phyloP scores from a whole-genome alignment of 2,797 vertebrate species.

The Emydoidea blandingii region DNA sequence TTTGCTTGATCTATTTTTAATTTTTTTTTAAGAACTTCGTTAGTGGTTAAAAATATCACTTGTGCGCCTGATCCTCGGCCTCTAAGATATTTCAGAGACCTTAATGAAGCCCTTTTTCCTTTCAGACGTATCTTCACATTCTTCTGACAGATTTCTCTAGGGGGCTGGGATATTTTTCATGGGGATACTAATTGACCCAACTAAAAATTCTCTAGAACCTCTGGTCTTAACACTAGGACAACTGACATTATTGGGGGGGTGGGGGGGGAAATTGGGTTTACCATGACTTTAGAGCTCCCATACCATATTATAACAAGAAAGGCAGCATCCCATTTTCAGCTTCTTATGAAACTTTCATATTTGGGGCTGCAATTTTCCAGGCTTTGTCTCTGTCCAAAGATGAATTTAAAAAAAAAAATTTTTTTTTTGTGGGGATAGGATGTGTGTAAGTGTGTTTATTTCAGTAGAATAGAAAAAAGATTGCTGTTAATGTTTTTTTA shows the following conservation, averaged over 20 bases:
- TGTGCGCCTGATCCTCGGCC: neutral
- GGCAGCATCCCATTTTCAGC: constrained; percentile 25
- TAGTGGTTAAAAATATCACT: neutral
- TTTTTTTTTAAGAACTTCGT: neutral
- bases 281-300: constrained; percentile 35
- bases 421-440: constrained; percentile 1
- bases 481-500: neutral
- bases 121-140: constrained; percentile 41
- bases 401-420: neutral
- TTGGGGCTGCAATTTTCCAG: constrained; percentile 35
- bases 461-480: constrained; percentile 7
- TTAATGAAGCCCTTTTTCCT: constrained; percentile 15
- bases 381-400: constrained; percentile 33
- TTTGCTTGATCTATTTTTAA: neutral
- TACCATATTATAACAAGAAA: constrained; percentile 58
- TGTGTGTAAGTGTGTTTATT: constrained; percentile 21
- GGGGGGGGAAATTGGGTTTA: constrained; percentile 31
- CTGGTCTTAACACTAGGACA: constrained; percentile 46
- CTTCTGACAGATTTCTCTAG: neutral
- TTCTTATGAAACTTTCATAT: constrained; percentile 56
- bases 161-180: neutral
- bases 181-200: constrained; percentile 15
- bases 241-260: constrained; percentile 55
- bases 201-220: constrained; percentile 63
- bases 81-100: constrained; percentile 32